Percentiles rank a stretch among this genome's conserved stretches.
Conservation (phyloP, 2,888 invertebrate species). For the Idaea straminata region DNA sequence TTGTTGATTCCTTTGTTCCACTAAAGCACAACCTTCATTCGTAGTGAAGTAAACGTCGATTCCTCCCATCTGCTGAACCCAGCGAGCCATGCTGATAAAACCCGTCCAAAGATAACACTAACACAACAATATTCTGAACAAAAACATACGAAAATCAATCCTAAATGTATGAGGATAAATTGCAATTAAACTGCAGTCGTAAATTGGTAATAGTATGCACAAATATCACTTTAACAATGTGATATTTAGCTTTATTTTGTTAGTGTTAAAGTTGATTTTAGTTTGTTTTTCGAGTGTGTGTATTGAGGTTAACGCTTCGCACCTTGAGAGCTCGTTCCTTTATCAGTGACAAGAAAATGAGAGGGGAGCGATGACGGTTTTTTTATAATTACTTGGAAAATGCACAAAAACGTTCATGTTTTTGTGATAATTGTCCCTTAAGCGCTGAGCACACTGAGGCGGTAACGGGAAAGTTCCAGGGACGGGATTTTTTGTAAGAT, state of each 20-base stretch:
- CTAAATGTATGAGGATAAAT: conserved; percentile 10
- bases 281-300: conserved; percentile 39
- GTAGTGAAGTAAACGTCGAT: conserved; percentile 6
- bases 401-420: conserved; percentile 8
- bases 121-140: not conserved
- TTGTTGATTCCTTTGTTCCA: not conserved
- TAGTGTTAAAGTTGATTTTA: conserved; percentile 27
- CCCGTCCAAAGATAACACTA: conserved; percentile 26
- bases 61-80: conserved; percentile 33
- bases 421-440: not conserved
- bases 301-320: conserved; percentile 71
- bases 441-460: no score
- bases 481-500: no score
- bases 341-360: conserved; percentile 66
- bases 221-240: not conserved
- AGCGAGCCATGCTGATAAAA: conserved; percentile 35
- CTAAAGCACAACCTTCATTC: not conserved
- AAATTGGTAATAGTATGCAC: conserved; percentile 4
- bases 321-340: conserved; percentile 65
- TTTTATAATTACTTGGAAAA: not conserved
- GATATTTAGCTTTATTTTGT: conserved; percentile 16
- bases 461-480: no score
- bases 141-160: conserved; percentile 16
- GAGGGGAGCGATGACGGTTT: conserved; percentile 42
- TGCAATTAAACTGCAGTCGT: conserved; percentile 6